Evolutionary conservation across 2,797 vertebrate species (phyloP), one percentile per base, ranked within the genome.

Genomic region (Notolabrus celidotus): DNA sequence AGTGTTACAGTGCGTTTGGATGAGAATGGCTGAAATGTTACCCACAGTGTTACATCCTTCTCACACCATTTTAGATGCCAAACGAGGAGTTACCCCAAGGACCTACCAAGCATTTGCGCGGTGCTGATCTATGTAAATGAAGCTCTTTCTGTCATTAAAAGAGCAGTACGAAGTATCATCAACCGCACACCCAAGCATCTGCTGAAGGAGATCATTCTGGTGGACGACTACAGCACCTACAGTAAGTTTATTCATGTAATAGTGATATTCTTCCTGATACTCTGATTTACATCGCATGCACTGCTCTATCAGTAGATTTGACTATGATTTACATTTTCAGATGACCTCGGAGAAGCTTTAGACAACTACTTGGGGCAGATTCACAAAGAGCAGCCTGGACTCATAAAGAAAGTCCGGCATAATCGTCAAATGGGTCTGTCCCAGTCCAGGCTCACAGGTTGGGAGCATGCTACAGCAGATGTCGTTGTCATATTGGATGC

Each of bases 91-190:
- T 95, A 95, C 50, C 63, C 91, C 0, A 67, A 79, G 39, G 80
- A 88, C n/a, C 91, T 96, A 25, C 93, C 93, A 1, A 90, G 71
- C 0, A 55, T 95, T 38, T 88, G 91, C 0, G 94, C 94, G 65
- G 66, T 95, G 14, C 85, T 95, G 70, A 94, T 94, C 79, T 94
- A 93, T 71, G 8, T 93, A 58, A 77, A 96, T 0, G 95, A 96
- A 71, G 92, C 93, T 20, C 86, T 94, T 23, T 94, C 94, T 3
- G 7, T 94, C 67, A 85, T 96, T 57, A 86, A 94, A 42, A 81
- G 92, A 61, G 93, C 94, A 5, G 64, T 95, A 58, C 57, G 71
- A 46, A 94, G 92, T 45, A 68, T 95, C 70, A 93, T 93, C 51
- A 84, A 87, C 56, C 65, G 77, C 82, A 96, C 93, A 0, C 92